These are phyloP conservation scores for Sterna hirundo DNA, from an alignment of 2,113 vertebrate species.

Conservation along the genomic window DNA sequence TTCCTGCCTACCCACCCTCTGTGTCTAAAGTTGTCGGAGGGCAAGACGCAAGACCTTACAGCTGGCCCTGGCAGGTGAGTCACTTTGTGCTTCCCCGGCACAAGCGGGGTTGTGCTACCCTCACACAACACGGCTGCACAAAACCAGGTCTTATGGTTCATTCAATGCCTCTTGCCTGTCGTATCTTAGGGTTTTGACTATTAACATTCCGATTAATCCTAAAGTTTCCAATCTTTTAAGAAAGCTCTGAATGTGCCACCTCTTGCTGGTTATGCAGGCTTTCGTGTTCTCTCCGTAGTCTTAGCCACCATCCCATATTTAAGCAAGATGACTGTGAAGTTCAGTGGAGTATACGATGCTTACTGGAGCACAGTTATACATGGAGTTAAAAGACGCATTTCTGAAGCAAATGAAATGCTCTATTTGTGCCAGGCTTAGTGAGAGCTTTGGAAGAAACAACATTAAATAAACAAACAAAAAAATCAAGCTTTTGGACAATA, in stretches of 20 bases:
- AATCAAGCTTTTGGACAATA: background rate
- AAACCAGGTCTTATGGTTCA: background rate
- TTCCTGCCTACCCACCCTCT: background rate
- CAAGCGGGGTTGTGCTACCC: background rate
- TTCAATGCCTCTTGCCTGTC: background rate
- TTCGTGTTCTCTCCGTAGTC: rapidly evolving
- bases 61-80: slow-evolving; percentile 79
- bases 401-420: background rate
- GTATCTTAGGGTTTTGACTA: background rate
- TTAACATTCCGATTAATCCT: background rate
- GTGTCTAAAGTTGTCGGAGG: slow-evolving; percentile 66
- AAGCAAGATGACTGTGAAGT: background rate
- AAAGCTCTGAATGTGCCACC: background rate
- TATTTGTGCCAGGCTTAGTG: background rate
- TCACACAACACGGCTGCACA: background rate
- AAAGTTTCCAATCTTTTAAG: background rate
- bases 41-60: slow-evolving; percentile 35
- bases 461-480: background rate
- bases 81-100: background rate
- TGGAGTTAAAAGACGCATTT: background rate
- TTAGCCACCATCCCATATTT: background rate
- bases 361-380: background rate
- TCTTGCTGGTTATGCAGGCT: background rate
- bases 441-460: background rate
- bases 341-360: background rate